Conservation (phyloP, 1,140 invertebrate species). For the Asobara japonica region DNA sequence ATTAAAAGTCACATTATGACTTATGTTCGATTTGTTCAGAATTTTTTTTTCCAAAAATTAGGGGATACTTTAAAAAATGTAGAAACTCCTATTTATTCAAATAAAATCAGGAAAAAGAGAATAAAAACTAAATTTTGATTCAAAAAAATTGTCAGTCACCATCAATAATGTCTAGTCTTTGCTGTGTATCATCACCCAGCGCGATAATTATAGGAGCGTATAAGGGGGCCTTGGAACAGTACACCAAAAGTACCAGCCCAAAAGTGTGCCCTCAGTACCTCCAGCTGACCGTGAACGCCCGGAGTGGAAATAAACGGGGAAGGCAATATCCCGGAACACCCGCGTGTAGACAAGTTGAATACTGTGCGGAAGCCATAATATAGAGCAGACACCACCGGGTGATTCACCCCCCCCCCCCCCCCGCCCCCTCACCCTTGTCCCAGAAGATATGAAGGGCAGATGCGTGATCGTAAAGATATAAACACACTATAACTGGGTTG, state of each 20-base stretch:
- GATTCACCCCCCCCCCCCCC: constrained; percentile 62
- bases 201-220: neutral
- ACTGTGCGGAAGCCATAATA: constrained; percentile 54
- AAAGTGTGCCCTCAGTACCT: neutral
- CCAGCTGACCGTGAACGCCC: constrained; percentile 52
- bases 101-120: too few relatives aligned
- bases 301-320: constrained; percentile 39
- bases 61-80: too few relatives aligned
- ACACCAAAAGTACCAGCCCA: neutral
- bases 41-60: too few relatives aligned
- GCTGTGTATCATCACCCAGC: neutral
- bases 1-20: too few relatives aligned
- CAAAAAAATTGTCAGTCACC: too few relatives aligned
- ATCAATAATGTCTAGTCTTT: neutral
- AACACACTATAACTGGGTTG: neutral
- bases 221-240: constrained; percentile 50
- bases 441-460: constrained; percentile 52
- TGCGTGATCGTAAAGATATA: constrained; percentile 61
- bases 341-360: constrained; percentile 42
- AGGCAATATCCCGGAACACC: constrained; percentile 59
- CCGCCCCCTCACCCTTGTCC: too few relatives aligned
- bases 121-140: neutral
- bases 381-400: constrained; percentile 54
- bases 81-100: too few relatives aligned
- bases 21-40: too few relatives aligned